Conservation (phyloP, 2,888 invertebrate genomes). For the Drepanosiphum platanoidis region DNA sequence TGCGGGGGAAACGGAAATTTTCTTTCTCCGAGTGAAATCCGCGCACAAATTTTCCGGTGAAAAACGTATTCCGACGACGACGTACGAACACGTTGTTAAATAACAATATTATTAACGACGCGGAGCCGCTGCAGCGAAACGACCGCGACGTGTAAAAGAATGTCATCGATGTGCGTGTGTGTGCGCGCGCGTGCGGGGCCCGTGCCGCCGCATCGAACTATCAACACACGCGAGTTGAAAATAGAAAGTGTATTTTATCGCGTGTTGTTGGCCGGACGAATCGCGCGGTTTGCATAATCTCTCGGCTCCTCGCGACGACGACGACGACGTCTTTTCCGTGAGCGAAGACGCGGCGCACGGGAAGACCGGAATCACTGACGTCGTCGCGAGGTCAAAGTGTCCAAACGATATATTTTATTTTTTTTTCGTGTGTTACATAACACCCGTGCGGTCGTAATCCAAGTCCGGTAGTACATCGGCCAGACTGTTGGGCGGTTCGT, state of each 20-base stretch:
- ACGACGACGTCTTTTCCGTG: background rate
- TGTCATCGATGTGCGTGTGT: background rate
- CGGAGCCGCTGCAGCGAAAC: background rate
- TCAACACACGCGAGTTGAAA: background rate
- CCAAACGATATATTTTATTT: too few species aligned
- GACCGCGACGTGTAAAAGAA: background rate
- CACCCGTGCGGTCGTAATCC: too few species aligned
- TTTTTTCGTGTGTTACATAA: too few species aligned
- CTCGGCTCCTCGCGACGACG: background rate
- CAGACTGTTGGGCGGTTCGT: too few species aligned
- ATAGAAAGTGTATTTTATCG: background rate
- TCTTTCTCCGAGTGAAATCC: background rate
- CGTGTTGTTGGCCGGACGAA: background rate
- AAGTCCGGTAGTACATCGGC: too few species aligned
- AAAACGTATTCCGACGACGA: background rate
- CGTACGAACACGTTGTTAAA: background rate
- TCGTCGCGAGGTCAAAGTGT: too few species aligned
- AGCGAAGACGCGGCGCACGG: background rate
- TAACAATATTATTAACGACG: background rate
- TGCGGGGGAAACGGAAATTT: background rate
- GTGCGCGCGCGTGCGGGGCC: too few species aligned
- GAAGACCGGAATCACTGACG: background rate
- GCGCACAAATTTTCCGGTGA: background rate
- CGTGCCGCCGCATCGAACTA: too few species aligned
- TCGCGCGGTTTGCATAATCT: background rate